A percentile compares a stretch with the other conserved stretches of the same genome.
Evolutionary conservation across 2,113 vertebrate genomes (phyloP).

Genomic region (Misgurnus anguillicaudatus): DNA sequence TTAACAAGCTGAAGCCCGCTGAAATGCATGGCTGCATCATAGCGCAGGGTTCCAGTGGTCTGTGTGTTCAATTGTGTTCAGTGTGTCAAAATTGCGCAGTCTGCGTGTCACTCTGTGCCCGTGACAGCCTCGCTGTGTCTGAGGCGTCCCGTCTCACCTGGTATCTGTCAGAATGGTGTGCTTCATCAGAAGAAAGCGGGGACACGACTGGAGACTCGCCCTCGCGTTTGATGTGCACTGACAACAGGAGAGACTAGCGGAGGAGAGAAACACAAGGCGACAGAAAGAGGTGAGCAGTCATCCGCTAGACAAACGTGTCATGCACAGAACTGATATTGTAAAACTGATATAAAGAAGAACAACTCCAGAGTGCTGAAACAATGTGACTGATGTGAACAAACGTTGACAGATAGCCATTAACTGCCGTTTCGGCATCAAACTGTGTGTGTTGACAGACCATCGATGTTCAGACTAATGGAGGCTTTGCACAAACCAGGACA

Average conservation of each 20-base stretch:
- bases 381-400: constrained; percentile 30
- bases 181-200: constrained; percentile 95
- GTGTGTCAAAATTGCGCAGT: constrained; percentile 10
- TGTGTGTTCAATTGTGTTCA: constrained; percentile 6
- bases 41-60: constrained; percentile 2
- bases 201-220: constrained; percentile 96
- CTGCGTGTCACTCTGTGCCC: constrained; percentile 19
- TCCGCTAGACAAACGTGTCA: constrained; percentile 42
- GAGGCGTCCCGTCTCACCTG: constrained; percentile 80
- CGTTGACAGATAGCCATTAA: constrained; percentile 42
- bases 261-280: constrained; percentile 57
- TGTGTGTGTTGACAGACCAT: constrained; percentile 30
- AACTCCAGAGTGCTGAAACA: constrained; percentile 10
- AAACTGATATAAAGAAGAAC: not conserved
- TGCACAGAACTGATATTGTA: constrained; percentile 28
- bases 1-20: not conserved
- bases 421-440: constrained; percentile 26
- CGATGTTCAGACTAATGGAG: constrained; percentile 19
- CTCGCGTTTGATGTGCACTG: constrained; percentile 98
- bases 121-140: constrained; percentile 28
- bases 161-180: constrained; percentile 99
- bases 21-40: constrained; percentile 19
- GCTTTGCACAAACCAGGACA: constrained; percentile 36
- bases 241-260: constrained; percentile 93
- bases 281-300: constrained; percentile 43